Conservation (phyloP, 2,113 vertebrate species). For the Hippopotamus amphibius region DNA sequence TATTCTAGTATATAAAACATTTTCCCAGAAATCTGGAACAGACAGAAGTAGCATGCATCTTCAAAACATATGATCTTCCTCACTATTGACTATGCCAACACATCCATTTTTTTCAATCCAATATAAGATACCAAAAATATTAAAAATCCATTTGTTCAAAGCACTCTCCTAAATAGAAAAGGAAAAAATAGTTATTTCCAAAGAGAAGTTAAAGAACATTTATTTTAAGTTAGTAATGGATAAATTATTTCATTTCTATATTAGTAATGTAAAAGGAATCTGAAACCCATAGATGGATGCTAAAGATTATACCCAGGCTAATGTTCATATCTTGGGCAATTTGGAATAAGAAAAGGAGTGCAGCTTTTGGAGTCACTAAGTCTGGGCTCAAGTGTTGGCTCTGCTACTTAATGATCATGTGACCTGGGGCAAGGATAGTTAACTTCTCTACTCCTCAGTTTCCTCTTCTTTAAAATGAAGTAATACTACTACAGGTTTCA, state of each 20-base stretch:
- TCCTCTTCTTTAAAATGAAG: not conserved
- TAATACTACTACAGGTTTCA: not conserved
- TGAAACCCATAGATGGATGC: not conserved
- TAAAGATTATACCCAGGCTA: not conserved
- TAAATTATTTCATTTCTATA: not conserved
- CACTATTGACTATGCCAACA: not conserved
- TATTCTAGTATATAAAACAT: conserved; percentile 5
- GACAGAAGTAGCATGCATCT: not conserved
- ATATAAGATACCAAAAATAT: not conserved
- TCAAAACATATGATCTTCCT: conserved; percentile 17
- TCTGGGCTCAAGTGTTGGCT: not conserved
- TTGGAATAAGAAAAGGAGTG: not conserved
- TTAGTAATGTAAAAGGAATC: not conserved
- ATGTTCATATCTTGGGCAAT: not conserved
- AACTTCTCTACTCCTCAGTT: not conserved
- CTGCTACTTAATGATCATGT: not conserved
- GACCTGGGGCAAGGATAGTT: not conserved
- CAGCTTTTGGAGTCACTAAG: not conserved
- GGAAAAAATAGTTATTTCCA: not conserved
- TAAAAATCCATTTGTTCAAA: not conserved
- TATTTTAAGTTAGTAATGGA: not conserved
- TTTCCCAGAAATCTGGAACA: conserved; percentile 39
- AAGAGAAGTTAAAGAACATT: not conserved
- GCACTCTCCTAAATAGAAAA: not conserved
- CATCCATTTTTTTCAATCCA: not conserved